Conservation (phyloP, 2,113 vertebrate genomes). For the Ovis canadensis region DNA sequence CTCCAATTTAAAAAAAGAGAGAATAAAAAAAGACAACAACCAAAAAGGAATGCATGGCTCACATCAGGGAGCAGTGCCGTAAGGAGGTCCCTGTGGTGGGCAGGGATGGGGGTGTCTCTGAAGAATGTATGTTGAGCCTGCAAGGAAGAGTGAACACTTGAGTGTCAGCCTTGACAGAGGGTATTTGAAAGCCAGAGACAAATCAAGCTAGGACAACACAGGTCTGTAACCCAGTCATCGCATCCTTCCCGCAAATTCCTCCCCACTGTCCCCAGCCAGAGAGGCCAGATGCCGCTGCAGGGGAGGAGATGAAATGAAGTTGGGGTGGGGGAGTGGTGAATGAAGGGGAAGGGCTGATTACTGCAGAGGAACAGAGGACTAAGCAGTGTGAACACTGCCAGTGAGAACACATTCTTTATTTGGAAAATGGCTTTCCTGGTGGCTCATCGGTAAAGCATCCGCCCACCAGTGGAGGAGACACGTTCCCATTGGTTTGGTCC, state of each 20-base stretch:
- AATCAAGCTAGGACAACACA: not conserved
- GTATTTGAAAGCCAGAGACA: not conserved
- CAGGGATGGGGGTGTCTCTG: not conserved
- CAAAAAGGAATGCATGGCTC: not conserved
- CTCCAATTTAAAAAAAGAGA: not conserved
- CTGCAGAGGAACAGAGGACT: not conserved
- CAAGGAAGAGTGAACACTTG: not conserved
- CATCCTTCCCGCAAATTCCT: not conserved
- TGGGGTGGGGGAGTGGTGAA: not conserved
- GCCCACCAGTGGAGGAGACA: not conserved
- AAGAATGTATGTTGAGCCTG: rapidly evolving
- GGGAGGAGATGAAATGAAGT: not conserved
- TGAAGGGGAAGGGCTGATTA: not conserved
- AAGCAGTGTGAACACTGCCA: not conserved
- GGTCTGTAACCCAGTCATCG: not conserved
- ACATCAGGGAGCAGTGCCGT: rapidly evolving
- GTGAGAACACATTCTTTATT: not conserved
- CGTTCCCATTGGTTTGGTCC: not conserved
- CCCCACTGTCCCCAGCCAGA: not conserved
- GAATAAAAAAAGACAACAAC: not conserved
- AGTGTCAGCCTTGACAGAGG: not conserved
- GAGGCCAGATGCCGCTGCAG: not conserved
- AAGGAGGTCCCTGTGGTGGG: not conserved
- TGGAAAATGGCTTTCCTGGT: not conserved
- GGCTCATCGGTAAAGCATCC: not conserved